A percentile compares a stretch with the other conserved stretches of the same genome.
These are phyloP conservation scores for Onychomys arenicola DNA, from an alignment of 2,797 vertebrate genomes.

Conservation along the genomic window DNA sequence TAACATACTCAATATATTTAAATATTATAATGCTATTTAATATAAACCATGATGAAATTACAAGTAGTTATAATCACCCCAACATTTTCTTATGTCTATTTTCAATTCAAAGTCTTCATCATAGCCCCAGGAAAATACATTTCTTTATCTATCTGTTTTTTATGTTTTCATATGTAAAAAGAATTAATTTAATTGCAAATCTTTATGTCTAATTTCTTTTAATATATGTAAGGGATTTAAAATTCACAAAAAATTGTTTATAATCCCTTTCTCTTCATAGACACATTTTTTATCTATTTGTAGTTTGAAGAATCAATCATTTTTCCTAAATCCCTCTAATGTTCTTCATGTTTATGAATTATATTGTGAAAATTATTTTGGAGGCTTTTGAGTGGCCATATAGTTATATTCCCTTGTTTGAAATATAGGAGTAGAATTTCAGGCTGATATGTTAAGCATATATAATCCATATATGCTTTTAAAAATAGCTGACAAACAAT, in stretches of 20 bases:
- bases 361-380: neutral
- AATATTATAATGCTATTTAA: neutral
- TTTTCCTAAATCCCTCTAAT: neutral
- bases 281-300: neutral
- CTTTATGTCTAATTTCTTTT: neutral
- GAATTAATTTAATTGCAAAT: neutral
- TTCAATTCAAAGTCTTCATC: neutral
- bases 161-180: neutral
- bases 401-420: neutral
- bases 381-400: neutral
- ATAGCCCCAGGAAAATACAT: neutral
- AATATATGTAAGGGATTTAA: neutral
- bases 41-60: neutral
- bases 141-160: neutral
- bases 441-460: neutral
- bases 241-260: no score
- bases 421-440: neutral
- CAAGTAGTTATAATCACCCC: neutral
- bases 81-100: neutral
- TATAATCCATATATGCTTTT: neutral
- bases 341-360: neutral
- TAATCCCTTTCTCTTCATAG: neutral
- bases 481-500: neutral
- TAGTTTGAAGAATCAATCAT: neutral
- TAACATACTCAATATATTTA: neutral